phyloP scores from a whole-genome alignment of 2,113 vertebrate genomes.

The Halcyon senegalensis region DNA sequence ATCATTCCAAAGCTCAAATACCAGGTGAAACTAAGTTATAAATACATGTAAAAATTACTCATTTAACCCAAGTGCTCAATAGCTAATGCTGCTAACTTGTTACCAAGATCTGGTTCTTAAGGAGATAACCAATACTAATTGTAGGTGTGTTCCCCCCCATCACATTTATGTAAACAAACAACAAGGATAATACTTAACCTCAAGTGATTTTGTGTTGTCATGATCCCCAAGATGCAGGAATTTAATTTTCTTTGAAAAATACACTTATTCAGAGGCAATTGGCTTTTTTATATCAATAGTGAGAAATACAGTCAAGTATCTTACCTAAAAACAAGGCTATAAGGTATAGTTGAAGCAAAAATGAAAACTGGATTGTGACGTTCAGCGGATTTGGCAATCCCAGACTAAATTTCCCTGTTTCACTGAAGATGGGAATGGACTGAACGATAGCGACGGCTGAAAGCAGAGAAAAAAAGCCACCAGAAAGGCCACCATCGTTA shows the following conservation, averaged over 20 bases:
- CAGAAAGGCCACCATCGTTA: not conserved
- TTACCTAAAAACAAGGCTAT: constrained; percentile 89
- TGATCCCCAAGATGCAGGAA: not conserved
- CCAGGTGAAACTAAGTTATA: not conserved
- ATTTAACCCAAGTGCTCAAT: not conserved
- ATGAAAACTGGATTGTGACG: constrained; percentile 86
- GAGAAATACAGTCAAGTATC: constrained; percentile 46
- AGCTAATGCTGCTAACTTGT: not conserved
- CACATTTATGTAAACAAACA: not conserved
- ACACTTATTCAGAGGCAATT: not conserved
- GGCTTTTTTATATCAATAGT: not conserved
- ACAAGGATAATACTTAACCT: not conserved
- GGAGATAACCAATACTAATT: not conserved
- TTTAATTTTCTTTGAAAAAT: not conserved
- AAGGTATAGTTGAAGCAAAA: constrained; percentile 86
- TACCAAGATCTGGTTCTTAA: not conserved
- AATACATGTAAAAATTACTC: not conserved
- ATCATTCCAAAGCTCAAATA: not conserved
- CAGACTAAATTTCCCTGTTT: constrained; percentile 87
- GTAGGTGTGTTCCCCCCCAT: not conserved
- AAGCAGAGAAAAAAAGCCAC: constrained; percentile 37
- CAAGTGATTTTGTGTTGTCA: not conserved
- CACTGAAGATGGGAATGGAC: constrained; percentile 89
- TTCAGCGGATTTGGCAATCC: constrained; percentile 85
- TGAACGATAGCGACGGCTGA: constrained; percentile 89